Evolutionary conservation across 30 jellyfish, hydroid and myxozoan genomes (phyloP), one percentile per base, ranked within the genome.

Genomic region (Pseudorhiza aurosa): DNA sequence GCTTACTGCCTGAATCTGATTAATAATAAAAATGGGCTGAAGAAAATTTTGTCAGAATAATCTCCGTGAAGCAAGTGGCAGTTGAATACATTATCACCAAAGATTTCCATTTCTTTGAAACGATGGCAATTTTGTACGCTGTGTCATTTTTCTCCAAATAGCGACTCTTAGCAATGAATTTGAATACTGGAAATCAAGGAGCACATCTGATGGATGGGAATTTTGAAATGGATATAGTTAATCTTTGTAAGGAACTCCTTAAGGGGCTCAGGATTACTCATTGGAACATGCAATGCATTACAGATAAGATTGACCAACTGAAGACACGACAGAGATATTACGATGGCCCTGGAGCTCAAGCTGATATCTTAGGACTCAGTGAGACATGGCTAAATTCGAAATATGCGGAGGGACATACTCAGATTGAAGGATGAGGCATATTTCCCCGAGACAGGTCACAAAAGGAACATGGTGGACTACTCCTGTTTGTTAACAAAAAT

Each of bases 361-460:
- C 39, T 65, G 80, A 65, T 35, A 39, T 65, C 63, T 43, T 70
- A 70, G 71, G 84, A n/a, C 32, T 46, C 69, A 70, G 71, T 47
- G 84, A 70, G 39, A 70, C 71, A 45, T 70, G 84, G 84, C 71
- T 67, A 70, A 50, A 70, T 47, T 45, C n/a, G 21, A 32, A 32
- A 17, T 43, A 43, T 44, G 39, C 7, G 69, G 84, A 70, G 69
- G 84, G 71, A 46, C 32, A 22, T 45, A 57, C 57, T 45, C 69
- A 70, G 71, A 50, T 45, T n/a, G n/a, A n/a, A n/a, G n/a, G n/a
- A n/a, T n/a, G n/a, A n/a, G n/a, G n/a, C n/a, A n/a, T n/a, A n/a
- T n/a, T n/a, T 30, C 84, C 71, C 69, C n/a, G 71, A 70, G 84
- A 70, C 84, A 70, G 84, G 57, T 27, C 69, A 70, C 35, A 37